phyloP scores from a whole-genome alignment of 2,888 invertebrate genomes.

The Melinaea menophilus region DNA sequence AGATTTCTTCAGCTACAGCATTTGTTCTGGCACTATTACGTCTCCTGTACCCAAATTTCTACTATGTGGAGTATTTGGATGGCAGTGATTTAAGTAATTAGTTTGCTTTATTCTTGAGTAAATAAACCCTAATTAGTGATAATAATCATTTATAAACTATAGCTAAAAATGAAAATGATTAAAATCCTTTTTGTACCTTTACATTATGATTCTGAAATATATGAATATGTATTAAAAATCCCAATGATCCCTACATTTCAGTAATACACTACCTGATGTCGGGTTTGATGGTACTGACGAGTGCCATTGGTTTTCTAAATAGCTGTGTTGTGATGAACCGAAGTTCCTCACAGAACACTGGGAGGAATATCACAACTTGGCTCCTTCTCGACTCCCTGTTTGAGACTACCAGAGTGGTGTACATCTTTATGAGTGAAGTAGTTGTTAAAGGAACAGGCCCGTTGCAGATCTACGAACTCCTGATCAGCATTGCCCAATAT shows the following conservation, averaged over 20 bases:
- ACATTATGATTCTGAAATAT: too few species aligned
- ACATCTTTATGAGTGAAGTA: conserved; percentile 62
- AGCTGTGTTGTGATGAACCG: conserved; percentile 61
- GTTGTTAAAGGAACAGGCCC: conserved; percentile 56
- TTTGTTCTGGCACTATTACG: conserved; percentile 59
- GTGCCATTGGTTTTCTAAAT: conserved; percentile 64
- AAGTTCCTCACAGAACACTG: conserved; percentile 44
- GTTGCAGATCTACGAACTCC: conserved; percentile 58
- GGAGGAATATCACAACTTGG: conserved; percentile 63
- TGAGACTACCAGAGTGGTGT: conserved; percentile 64
- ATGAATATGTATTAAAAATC: neutral
- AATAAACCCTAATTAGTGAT: neutral
- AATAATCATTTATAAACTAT: neutral
- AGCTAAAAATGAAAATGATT: too few species aligned
- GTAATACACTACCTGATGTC: conserved; percentile 64
- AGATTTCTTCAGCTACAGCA: conserved; percentile 68
- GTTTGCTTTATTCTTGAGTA: neutral
- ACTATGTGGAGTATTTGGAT: conserved; percentile 51
- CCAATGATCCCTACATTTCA: conserved; percentile 33
- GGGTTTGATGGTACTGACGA: conserved; percentile 56
- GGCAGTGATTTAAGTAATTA: conserved; percentile 56
- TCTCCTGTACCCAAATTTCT: conserved; percentile 56
- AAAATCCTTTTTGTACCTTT: too few species aligned
- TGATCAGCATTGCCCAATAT: conserved; percentile 63
- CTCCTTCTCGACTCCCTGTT: conserved; percentile 66